Evolutionary conservation across 2,888 invertebrate species (phyloP).

Genomic region (Xylophagus ater): DNA sequence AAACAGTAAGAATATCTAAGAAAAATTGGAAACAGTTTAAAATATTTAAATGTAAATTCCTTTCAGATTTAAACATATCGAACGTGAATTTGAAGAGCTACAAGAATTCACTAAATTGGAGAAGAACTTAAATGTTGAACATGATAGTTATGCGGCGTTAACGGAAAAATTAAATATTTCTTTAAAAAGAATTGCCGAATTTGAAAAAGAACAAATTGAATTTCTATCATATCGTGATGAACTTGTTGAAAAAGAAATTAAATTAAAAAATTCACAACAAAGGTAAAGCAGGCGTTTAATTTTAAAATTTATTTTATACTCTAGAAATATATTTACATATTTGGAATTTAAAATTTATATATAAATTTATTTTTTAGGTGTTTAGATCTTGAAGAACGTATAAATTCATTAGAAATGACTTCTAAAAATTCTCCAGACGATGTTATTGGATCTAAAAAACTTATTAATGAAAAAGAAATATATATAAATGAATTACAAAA

Average conservation of each 20-base stretch:
- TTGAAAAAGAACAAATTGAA: slow-evolving; percentile 16
- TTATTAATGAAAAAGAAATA: no score
- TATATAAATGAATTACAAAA: no score
- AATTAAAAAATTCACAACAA: slow-evolving; percentile 9
- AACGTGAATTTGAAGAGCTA: slow-evolving; percentile 44
- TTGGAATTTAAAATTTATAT: slow-evolving; percentile 16
- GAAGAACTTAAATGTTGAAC: slow-evolving; percentile 38
- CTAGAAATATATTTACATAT: no score
- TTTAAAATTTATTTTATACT: no score
- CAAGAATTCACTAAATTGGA: slow-evolving; percentile 49
- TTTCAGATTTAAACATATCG: slow-evolving; percentile 41
- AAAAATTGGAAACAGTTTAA: neutral
- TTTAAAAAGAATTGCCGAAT: no score
- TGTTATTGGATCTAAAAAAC: no score
- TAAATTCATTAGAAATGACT: no score
- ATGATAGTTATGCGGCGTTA: slow-evolving; percentile 23
- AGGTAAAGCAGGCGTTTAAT: no score
- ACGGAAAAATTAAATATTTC: no score
- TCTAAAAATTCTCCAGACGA: no score
- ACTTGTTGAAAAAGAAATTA: slow-evolving; percentile 2
- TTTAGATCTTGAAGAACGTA: slow-evolving; percentile 10
- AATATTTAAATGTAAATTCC: no score
- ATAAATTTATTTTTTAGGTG: slow-evolving; percentile 20
- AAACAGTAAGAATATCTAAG: neutral
- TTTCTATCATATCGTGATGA: slow-evolving; percentile 16